Evolutionary conservation across 2,113 vertebrate genomes (phyloP).

Genomic region (Myiopsitta monachus): DNA sequence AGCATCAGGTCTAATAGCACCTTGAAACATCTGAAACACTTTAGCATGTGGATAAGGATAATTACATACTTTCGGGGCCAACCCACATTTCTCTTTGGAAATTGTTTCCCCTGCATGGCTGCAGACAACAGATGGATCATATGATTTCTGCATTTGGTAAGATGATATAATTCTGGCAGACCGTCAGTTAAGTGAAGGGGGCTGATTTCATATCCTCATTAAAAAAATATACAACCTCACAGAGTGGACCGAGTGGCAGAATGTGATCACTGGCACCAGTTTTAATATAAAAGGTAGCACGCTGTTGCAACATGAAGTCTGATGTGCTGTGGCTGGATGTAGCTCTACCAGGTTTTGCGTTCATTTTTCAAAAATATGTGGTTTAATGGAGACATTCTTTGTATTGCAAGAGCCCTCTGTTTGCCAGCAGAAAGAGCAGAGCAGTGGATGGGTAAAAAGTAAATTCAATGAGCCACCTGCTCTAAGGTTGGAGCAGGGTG

Average conservation of each 20-base stretch:
- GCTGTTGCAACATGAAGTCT: constrained; percentile 36
- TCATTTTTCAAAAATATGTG: constrained; percentile 17
- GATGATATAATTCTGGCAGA: constrained; percentile 65
- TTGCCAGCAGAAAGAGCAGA: not conserved
- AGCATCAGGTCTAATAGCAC: constrained; percentile 46
- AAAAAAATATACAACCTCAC: constrained; percentile 41
- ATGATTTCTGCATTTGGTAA: constrained; percentile 57
- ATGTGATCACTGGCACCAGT: constrained; percentile 30
- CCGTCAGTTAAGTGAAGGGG: constrained; percentile 37
- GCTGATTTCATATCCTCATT: constrained; percentile 64
- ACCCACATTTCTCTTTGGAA: constrained; percentile 55
- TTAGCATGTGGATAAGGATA: constrained; percentile 62
- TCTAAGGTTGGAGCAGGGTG: fast-evolving
- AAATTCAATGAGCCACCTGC: not conserved
- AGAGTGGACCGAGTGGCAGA: constrained; percentile 23
- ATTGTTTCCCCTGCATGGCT: constrained; percentile 7
- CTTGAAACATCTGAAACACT: constrained; percentile 66
- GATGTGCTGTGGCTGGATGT: constrained; percentile 16
- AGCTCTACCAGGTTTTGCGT: not conserved
- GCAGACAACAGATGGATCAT: constrained; percentile 64
- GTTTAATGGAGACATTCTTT: not conserved
- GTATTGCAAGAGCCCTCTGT: not conserved
- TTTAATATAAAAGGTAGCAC: constrained; percentile 29
- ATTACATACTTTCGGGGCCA: constrained; percentile 39
- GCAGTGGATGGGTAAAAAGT: not conserved